phyloP scores from a whole-genome alignment of 2,888 invertebrate species.

The Thereva unica region DNA sequence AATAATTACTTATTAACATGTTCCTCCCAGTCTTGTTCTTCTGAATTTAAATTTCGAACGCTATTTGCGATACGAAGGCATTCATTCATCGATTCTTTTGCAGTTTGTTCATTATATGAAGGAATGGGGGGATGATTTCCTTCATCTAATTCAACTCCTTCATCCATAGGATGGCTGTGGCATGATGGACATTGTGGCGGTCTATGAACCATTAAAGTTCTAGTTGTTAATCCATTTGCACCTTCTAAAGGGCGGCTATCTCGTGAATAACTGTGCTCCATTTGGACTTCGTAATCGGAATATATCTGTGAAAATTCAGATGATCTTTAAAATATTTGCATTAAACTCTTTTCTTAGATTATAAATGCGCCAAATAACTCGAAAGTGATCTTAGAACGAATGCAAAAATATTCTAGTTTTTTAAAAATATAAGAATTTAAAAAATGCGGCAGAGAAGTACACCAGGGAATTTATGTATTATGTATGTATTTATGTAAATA shows the following conservation, averaged over 20 bases:
- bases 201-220: slow-evolving; percentile 53
- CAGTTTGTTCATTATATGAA: slow-evolving; percentile 65
- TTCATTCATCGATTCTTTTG: slow-evolving; percentile 71
- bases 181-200: slow-evolving; percentile 57
- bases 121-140: slow-evolving; percentile 57
- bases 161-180: slow-evolving; percentile 54
- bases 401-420: too few relatives aligned
- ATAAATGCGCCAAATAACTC: background rate
- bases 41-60: slow-evolving; percentile 62
- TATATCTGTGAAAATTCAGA: background rate
- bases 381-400: too few relatives aligned
- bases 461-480: too few relatives aligned
- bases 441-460: too few relatives aligned
- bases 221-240: slow-evolving; percentile 52
- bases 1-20: slow-evolving; percentile 64
- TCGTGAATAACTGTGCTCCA: slow-evolving; percentile 75
- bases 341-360: background rate
- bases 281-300: slow-evolving; percentile 51
- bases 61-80: slow-evolving; percentile 68
- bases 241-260: slow-evolving; percentile 60
- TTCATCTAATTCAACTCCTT: slow-evolving; percentile 60
- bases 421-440: too few relatives aligned
- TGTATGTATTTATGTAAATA: too few relatives aligned
- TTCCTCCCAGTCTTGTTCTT: slow-evolving; percentile 71
- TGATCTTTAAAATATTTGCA: background rate